A percentile compares a stretch with the other conserved stretches of the same genome.
These are phyloP conservation scores for Pteromalus puparum DNA, from an alignment of 1,140 invertebrate species.

Conservation along the genomic window DNA sequence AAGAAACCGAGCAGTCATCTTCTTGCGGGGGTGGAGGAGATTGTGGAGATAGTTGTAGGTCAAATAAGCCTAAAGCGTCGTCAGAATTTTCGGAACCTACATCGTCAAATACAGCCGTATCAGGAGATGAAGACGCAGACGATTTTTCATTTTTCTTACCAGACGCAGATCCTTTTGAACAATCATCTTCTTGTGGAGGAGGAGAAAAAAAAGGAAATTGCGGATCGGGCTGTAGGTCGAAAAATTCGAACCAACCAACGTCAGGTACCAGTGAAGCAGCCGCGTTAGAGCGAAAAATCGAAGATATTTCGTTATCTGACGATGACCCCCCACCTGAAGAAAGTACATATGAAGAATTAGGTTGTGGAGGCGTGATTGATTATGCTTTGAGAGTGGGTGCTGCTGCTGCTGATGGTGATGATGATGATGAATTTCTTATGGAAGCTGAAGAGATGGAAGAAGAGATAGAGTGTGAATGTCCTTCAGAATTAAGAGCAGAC, in stretches of 20 bases:
- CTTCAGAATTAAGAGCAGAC: conserved; percentile 3
- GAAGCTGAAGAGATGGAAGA: conserved; percentile 21
- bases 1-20: background rate
- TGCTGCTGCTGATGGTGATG: background rate
- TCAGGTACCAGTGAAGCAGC: background rate
- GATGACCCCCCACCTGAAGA: background rate
- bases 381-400: background rate
- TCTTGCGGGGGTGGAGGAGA: background rate
- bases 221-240: conserved; percentile 1
- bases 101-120: too few species aligned
- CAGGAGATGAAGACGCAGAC: background rate
- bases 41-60: background rate
- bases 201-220: conserved; percentile 3
- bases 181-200: background rate
- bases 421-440: background rate
- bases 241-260: background rate
- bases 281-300: background rate
- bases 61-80: background rate
- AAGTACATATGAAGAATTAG: background rate
- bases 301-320: background rate
- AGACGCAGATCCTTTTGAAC: background rate
- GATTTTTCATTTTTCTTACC: background rate
- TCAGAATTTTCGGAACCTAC: too few species aligned
- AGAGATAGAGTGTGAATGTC: conserved; percentile 35
- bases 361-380: background rate